Base-by-base conservation (phyloP, 64 coral and sea anemone species). In the Actinia equina region DNA sequence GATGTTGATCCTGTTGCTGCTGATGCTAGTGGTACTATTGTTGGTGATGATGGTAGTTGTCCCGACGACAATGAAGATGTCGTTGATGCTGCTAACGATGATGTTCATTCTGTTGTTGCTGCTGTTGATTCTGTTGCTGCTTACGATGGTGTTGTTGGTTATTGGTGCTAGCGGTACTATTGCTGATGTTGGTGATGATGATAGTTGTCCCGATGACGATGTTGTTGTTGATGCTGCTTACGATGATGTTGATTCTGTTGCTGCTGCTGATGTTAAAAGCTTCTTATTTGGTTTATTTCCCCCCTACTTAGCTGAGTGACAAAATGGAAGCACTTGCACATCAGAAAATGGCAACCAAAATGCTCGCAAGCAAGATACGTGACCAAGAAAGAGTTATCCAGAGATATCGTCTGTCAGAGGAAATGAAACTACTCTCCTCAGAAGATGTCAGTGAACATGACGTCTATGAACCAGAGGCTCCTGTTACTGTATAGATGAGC, bases 261-360 rank as follows among this genome's bases (percentile, higher is more conserved):
- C 46, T 6, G 46, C 7, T 49, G 46, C 46, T 8, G 30, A 37
- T 37, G 30, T 37, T 37, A 37, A 37, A 37, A 37, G 30, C 30
- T 37, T 37, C 30, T 37, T 37, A 37, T 37, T 37, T 37, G n/a
- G n/a, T 8, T 2, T 57, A 0, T 57, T 11, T 57, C 11, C 55
- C 63, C 77, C 77, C 62, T 74, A 87, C 82, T 61, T 77, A 96
- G 94, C 94, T 96, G 26, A 90, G 71, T 85, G 94, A 96, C 79
- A 93, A 96, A 83, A 93, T 91, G 54, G 94, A 96, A 65, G 94
- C 94, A 30, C 74, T 96, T 23, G 92, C 91, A 3, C 94, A 96
- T 37, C 94, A 96, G 71, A 96, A 92, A 93, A 79, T 96, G 59
- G 94, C 94, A 4, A 96, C 91, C 10, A 96, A 96, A 79, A 90